Conservation (phyloP, 2,888 invertebrate genomes). For the Cantharis flavilabris region DNA sequence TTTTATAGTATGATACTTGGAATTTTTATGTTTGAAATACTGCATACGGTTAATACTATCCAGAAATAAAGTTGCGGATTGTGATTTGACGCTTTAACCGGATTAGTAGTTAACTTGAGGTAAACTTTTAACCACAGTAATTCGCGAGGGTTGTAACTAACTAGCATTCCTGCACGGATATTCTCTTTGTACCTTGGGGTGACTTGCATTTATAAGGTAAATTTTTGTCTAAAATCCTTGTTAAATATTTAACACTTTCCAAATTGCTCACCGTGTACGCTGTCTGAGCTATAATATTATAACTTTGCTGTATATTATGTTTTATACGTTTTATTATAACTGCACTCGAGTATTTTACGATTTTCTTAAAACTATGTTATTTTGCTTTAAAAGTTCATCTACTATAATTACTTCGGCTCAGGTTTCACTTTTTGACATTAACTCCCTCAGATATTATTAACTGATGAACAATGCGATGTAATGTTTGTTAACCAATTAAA, state of each 20-base stretch:
- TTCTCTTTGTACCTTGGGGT: background rate
- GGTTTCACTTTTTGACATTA: background rate
- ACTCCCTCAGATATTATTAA: background rate
- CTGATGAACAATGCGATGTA: background rate
- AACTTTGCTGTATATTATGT: background rate
- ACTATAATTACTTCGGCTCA: too few relatives aligned
- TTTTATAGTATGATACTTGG: background rate
- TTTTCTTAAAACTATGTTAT: too few relatives aligned
- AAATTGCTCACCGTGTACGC: background rate
- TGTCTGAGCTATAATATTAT: background rate
- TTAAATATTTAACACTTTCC: background rate
- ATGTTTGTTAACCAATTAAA: background rate
- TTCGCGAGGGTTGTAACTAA: background rate
- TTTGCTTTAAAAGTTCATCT: too few relatives aligned
- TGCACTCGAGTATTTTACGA: background rate
- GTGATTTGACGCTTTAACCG: slow-evolving; percentile 1
- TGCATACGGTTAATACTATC: background rate
- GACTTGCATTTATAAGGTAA: background rate
- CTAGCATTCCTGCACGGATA: background rate
- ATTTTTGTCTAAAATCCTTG: background rate
- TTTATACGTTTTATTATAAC: background rate
- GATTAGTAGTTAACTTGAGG: slow-evolving; percentile 9
- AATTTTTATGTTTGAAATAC: background rate
- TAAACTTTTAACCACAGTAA: slow-evolving; percentile 4
- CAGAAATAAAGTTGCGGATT: background rate